Evolutionary conservation across 1,140 invertebrate species (phyloP).

Genomic region (Diorhabda sublineata): DNA sequence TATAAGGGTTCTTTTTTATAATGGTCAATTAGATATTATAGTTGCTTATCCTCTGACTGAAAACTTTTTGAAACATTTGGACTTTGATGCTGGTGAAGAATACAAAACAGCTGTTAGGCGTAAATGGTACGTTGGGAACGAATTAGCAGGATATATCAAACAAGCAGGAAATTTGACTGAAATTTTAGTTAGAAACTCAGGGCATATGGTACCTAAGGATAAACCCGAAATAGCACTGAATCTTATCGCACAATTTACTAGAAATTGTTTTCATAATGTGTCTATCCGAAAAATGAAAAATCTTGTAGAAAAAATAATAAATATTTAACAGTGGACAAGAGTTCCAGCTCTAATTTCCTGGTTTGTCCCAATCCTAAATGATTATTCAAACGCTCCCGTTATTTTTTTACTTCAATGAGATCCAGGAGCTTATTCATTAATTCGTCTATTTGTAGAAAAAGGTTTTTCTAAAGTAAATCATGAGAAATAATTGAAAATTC

Average conservation of each 20-base stretch:
- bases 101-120: constrained; percentile 59
- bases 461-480: constrained; percentile 55
- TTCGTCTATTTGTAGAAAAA: constrained; percentile 69
- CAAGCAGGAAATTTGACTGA: constrained; percentile 67
- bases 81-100: constrained; percentile 58
- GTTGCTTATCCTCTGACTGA: constrained; percentile 74
- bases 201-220: constrained; percentile 76
- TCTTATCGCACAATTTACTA: constrained; percentile 70
- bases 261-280: constrained; percentile 30
- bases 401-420: constrained; percentile 75
- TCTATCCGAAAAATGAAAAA: too few species aligned
- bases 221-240: constrained; percentile 71
- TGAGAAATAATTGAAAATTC: constrained; percentile 48
- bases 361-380: constrained; percentile 64
- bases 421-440: constrained; percentile 66
- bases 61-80: constrained; percentile 61
- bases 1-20: constrained; percentile 70
- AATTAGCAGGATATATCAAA: constrained; percentile 70
- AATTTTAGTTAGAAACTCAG: constrained; percentile 69
- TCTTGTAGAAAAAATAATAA: too few species aligned
- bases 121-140: constrained; percentile 62
- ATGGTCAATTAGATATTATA: constrained; percentile 81
- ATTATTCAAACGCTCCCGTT: constrained; percentile 55
- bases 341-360: constrained; percentile 70
- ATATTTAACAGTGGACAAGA: constrained; percentile 66